These are phyloP conservation scores for Limnephilus rhombicus DNA, from an alignment of 2,888 invertebrate genomes.

Conservation along the genomic window DNA sequence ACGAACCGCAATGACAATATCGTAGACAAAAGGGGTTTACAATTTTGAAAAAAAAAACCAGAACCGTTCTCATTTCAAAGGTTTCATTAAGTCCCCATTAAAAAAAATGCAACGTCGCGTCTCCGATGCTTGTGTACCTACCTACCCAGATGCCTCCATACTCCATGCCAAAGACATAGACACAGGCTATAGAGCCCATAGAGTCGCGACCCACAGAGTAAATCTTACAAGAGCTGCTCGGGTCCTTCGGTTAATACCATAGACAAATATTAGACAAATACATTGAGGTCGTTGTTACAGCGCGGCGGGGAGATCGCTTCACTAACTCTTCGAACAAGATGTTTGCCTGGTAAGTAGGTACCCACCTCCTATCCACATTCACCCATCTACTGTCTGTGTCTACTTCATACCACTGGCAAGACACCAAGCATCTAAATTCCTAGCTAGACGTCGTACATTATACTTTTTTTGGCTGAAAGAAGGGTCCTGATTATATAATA, in stretches of 20 bases:
- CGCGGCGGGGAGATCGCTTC: constrained; percentile 35
- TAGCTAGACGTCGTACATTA: not conserved
- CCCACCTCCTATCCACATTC: not conserved
- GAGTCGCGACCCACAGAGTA: constrained; percentile 40
- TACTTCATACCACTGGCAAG: not conserved
- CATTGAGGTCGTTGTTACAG: constrained; percentile 54
- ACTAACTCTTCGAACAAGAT: constrained; percentile 52
- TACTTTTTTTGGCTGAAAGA: not conserved
- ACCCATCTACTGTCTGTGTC: not conserved
- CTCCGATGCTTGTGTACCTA: not conserved
- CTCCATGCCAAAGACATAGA: no score
- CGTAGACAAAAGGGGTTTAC: no score
- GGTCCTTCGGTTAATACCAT: constrained; percentile 64
- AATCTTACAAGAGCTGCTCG: constrained; percentile 50
- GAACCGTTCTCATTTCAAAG: no score
- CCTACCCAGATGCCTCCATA: not conserved
- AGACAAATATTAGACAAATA: constrained; percentile 66
- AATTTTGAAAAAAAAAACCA: no score
- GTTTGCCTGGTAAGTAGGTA: constrained; percentile 30
- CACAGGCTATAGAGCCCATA: not conserved
- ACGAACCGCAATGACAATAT: no score
- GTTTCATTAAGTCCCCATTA: not conserved
- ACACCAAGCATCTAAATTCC: not conserved
- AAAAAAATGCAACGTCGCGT: not conserved
- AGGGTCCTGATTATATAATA: not conserved